Evolutionary conservation across 2,888 invertebrate genomes (phyloP).

Genomic region (Achlya flavicornis): DNA sequence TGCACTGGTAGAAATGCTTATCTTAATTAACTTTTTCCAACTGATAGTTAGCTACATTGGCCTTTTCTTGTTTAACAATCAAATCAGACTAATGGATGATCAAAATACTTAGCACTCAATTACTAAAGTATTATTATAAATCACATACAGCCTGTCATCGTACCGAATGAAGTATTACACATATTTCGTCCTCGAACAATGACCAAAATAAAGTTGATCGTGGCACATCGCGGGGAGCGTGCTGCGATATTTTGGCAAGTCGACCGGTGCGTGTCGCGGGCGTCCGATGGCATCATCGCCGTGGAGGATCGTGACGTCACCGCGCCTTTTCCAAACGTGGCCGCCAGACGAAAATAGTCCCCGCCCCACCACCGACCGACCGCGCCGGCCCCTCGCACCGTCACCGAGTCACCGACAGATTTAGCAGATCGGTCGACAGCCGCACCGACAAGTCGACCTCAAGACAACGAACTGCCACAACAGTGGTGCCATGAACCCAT

Average conservation of each 20-base stretch:
- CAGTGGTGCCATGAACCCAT: not conserved
- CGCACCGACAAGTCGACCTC: slow-evolving; percentile 45
- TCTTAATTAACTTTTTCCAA: too few species aligned
- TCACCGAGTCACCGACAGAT: slow-evolving; percentile 82
- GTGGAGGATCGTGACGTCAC: slow-evolving; percentile 80
- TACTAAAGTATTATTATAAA: slow-evolving; percentile 21
- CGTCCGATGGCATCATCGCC: slow-evolving; percentile 82
- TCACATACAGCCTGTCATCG: slow-evolving; percentile 32
- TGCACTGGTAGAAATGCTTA: too few species aligned
- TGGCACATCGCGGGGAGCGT: slow-evolving; percentile 60
- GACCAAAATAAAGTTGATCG: slow-evolving; percentile 79
- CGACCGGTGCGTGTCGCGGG: slow-evolving; percentile 75
- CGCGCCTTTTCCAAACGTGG: slow-evolving; percentile 83
- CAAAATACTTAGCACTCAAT: not conserved
- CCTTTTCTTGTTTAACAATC: too few species aligned
- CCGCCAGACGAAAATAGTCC: slow-evolving; percentile 84
- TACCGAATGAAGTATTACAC: slow-evolving; percentile 26
- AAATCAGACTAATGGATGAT: not conserved
- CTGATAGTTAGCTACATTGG: too few species aligned
- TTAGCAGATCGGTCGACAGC: slow-evolving; percentile 63
- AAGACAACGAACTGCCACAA: slow-evolving; percentile 26
- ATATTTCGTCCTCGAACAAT: slow-evolving; percentile 63
- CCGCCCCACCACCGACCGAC: slow-evolving; percentile 67
- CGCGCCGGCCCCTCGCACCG: slow-evolving; percentile 63
- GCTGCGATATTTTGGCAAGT: slow-evolving; percentile 80